Evolutionary conservation across 1,140 invertebrate species (phyloP), one percentile per base, ranked within the genome.

Genomic region (Dreissena rostriformis): DNA sequence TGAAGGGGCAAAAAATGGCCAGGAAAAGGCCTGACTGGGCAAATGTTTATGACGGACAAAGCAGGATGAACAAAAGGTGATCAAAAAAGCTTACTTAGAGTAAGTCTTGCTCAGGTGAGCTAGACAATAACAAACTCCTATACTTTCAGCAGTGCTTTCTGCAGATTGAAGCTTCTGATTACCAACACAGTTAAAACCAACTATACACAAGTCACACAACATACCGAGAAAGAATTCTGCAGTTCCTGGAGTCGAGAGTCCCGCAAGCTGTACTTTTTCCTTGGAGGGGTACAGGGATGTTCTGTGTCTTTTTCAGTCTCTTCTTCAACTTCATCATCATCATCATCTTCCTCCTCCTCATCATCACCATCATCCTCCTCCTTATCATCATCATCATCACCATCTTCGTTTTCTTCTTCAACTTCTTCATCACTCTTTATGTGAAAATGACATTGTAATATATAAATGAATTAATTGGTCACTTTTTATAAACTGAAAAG

Each of bases 141-240:
- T 39, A 39, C 39, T 39, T 39, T 39, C 39, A 39, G 39, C 39
- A 8, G 8, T 39, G 8, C 39, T 39, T 39, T 39, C 39, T 5
- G 39, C 39, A 8, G 8, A 39, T 39, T 8, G 8, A 39, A 39
- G 39, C 39, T 5, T 8, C 39, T 39, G 39, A 39, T 39, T 39
- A 39, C 39, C 39, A 39, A 39, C 39, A 39, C 39, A 2, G 8
- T 39, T 39, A 5, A 39, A 39, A 39, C 39, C 39, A 2, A 8
- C 39, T 39, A 39, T 39, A 39, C 39, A 39, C 8, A 39, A 39
- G 39, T 11, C 24, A 63, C 57, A 63, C 2, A 19, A n/a, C 67
- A 24, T 79, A 79, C 77, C 22, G 77, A 79, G 26, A 79, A 79
- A 24, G 77, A 79, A 57, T 71, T 79, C 17, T 79, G 77, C n/a